These are phyloP conservation scores for Drosophila asahinai DNA, from an alignment of 1,140 invertebrate species.

Conservation along the genomic window DNA sequence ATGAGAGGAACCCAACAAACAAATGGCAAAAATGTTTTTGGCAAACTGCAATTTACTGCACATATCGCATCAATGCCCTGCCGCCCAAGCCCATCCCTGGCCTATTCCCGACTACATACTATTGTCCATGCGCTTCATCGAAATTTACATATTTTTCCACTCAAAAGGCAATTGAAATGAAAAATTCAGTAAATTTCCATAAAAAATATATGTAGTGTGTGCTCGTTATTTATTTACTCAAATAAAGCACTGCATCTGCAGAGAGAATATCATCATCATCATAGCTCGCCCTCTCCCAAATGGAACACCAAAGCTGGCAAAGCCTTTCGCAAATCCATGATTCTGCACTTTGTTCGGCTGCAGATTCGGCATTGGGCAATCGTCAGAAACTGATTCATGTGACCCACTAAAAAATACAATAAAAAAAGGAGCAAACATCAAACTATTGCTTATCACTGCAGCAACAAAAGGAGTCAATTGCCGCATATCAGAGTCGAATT, in stretches of 20 bases:
- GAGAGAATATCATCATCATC: slow-evolving; percentile 5
- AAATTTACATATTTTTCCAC: slow-evolving; percentile 81
- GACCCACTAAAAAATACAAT: slow-evolving; percentile 58
- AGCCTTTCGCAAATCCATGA: slow-evolving; percentile 44
- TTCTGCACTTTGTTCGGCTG: slow-evolving; percentile 52
- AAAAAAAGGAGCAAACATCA: slow-evolving; percentile 16
- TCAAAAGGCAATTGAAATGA: slow-evolving; percentile 78
- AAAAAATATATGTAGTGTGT: slow-evolving; percentile 34
- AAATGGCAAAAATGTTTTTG: slow-evolving; percentile 79
- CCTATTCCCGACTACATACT: slow-evolving; percentile 35
- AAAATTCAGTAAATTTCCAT: slow-evolving; percentile 66
- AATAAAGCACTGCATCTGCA: slow-evolving; percentile 46
- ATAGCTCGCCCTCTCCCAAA: slow-evolving; percentile 10
- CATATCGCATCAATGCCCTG: slow-evolving; percentile 57
- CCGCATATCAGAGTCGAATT: slow-evolving; percentile 54
- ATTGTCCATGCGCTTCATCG: slow-evolving; percentile 53
- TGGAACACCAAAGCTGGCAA: slow-evolving; percentile 8
- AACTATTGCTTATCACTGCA: slow-evolving; percentile 42
- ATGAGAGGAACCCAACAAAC: slow-evolving; percentile 1
- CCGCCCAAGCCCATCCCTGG: slow-evolving; percentile 22
- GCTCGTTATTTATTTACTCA: slow-evolving; percentile 74
- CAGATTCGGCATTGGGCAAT: slow-evolving; percentile 49
- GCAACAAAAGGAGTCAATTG: slow-evolving; percentile 55
- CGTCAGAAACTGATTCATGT: slow-evolving; percentile 59
- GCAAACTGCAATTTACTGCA: slow-evolving; percentile 80